Conservation (phyloP, 2,797 vertebrate species). For the Oreochromis mossambicus region DNA sequence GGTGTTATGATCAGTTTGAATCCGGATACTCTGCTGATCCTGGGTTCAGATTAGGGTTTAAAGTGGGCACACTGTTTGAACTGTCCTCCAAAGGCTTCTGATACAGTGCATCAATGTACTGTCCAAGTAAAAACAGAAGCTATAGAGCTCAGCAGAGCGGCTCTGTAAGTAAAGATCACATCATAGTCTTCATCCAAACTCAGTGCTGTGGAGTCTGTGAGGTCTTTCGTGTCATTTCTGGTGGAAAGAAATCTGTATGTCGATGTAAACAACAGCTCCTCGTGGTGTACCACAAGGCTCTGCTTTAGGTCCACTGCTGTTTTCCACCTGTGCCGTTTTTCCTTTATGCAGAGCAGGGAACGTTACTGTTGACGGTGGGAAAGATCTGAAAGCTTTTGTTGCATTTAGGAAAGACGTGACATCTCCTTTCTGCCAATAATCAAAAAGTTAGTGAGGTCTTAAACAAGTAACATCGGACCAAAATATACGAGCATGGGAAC, state of each 20-base stretch:
- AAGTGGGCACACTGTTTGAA: fast-evolving
- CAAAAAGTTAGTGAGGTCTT: neutral
- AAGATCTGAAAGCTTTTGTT: neutral
- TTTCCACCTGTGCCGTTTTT: fast-evolving
- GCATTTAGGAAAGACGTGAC: neutral
- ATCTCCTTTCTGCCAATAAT: neutral
- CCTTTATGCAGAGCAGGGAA: neutral
- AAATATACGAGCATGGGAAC: neutral
- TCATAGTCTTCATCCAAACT: neutral
- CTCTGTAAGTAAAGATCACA: neutral
- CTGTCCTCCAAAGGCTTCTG: neutral
- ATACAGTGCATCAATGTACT: neutral
- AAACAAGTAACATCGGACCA: fast-evolving
- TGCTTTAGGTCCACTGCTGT: neutral
- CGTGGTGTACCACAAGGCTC: neutral
- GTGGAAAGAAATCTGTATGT: neutral
- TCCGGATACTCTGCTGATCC: neutral
- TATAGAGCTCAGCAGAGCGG: neutral
- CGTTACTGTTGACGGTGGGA: neutral
- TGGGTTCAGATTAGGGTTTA: neutral
- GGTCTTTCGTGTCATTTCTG: neutral
- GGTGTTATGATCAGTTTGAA: neutral
- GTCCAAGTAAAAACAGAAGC: neutral
- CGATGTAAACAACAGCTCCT: neutral
- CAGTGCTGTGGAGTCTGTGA: neutral